Conservation (phyloP, 2,113 vertebrate species). For the Ramphastos sulfuratus region DNA sequence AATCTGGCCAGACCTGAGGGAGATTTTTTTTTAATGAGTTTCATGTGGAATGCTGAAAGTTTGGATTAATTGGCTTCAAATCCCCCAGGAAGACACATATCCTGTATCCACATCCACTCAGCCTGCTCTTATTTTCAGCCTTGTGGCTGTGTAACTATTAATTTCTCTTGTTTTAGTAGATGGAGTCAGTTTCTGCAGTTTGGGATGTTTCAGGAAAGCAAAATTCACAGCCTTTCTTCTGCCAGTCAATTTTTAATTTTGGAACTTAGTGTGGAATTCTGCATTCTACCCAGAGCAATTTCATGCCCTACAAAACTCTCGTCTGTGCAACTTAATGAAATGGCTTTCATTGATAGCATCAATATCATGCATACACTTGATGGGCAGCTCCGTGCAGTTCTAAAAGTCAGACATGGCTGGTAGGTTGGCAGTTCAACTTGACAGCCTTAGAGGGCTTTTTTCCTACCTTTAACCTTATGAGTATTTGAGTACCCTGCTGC, state of each 20-base stretch:
- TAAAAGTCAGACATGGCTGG: neutral
- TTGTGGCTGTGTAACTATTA: neutral
- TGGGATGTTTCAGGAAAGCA: neutral
- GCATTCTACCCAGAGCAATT: neutral
- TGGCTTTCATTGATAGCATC: neutral
- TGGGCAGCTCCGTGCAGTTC: neutral
- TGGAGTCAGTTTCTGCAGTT: neutral
- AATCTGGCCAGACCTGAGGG: neutral
- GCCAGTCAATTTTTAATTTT: neutral
- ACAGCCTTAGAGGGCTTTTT: no score
- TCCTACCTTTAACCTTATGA: neutral
- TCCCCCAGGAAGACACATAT: neutral
- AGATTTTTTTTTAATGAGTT: constrained; percentile 8
- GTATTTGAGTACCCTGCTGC: neutral
- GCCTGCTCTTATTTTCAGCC: neutral
- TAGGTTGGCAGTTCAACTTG: no score
- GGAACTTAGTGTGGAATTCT: neutral
- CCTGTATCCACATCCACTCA: neutral
- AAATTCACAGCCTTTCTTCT: neutral
- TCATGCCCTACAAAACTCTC: neutral
- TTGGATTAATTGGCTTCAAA: neutral
- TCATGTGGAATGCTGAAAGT: neutral
- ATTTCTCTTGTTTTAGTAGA: neutral
- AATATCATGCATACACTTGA: neutral
- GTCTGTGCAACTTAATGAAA: neutral